These are phyloP conservation scores for Spea bombifrons DNA, from an alignment of 2,113 vertebrate genomes.

Conservation along the genomic window DNA sequence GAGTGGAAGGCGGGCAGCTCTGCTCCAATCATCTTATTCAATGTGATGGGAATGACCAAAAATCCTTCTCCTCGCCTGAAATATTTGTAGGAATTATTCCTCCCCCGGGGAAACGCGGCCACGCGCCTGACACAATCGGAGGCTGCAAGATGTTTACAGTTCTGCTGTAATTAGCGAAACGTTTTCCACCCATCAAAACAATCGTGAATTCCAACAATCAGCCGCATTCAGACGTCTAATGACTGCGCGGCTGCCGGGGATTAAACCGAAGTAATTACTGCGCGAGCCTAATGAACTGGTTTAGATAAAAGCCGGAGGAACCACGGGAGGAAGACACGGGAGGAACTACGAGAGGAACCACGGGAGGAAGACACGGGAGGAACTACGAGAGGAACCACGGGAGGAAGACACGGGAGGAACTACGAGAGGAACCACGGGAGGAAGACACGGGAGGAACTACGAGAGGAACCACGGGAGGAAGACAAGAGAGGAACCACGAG, in stretches of 20 bases:
- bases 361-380: too few species aligned
- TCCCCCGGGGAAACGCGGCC: not conserved
- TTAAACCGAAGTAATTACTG: slow-evolving; percentile 36
- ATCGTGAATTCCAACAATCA: slow-evolving; percentile 20
- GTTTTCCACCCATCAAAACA: slow-evolving; percentile 31
- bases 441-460: too few species aligned
- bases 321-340: too few species aligned
- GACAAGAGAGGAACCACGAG: too few species aligned
- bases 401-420: too few species aligned
- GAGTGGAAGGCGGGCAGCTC: not conserved
- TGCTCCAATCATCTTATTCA: not conserved
- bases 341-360: too few species aligned
- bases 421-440: too few species aligned
- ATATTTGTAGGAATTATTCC: not conserved
- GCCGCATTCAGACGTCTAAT: slow-evolving; percentile 34
- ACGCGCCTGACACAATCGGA: not conserved
- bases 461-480: too few species aligned
- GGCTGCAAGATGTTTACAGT: slow-evolving; percentile 23
- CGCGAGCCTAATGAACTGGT: slow-evolving; percentile 36
- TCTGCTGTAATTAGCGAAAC: slow-evolving; percentile 20
- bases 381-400: too few species aligned
- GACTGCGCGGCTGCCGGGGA: slow-evolving; percentile 20
- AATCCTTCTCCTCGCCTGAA: too few species aligned
- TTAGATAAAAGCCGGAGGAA: slow-evolving; percentile 35
- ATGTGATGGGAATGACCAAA: not conserved